These are phyloP conservation scores for Tribolium castaneum DNA, from an alignment of 1,140 invertebrate species.

Conservation along the genomic window DNA sequence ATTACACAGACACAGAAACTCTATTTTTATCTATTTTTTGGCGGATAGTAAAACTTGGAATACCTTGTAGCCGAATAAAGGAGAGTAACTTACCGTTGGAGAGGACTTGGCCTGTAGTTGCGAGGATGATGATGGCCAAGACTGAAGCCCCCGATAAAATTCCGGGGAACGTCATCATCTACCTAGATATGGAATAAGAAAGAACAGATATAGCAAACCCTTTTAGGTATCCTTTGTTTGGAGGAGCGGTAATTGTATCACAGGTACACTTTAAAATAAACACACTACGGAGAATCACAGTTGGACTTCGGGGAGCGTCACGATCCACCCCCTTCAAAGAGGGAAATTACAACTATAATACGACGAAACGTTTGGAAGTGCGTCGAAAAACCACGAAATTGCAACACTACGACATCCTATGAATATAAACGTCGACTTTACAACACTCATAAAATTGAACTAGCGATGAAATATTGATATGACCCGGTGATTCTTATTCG, in stretches of 20 bases:
- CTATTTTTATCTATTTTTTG: too few relatives aligned
- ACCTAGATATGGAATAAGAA: constrained; percentile 53
- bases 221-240: constrained; percentile 35
- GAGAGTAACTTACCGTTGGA: constrained; percentile 57
- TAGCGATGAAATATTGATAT: constrained; percentile 32
- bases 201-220: constrained; percentile 55
- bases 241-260: constrained; percentile 43
- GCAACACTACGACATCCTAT: constrained; percentile 40
- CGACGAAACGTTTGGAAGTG: constrained; percentile 29
- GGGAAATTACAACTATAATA: constrained; percentile 20
- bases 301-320: constrained; percentile 1
- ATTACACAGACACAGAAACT: too few relatives aligned
- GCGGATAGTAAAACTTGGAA: too few relatives aligned
- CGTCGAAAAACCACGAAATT: constrained; percentile 36
- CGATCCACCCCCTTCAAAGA: neutral
- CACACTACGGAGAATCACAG: constrained; percentile 33
- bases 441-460: constrained; percentile 43
- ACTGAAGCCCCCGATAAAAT: constrained; percentile 48
- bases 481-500: constrained; percentile 30
- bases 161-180: constrained; percentile 54
- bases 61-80: constrained; percentile 15
- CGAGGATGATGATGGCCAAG: constrained; percentile 54
- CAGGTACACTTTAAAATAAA: constrained; percentile 51
- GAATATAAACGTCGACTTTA: constrained; percentile 42
- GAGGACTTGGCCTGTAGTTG: constrained; percentile 56